Evolutionary conservation across 1,140 invertebrate species (phyloP).

Genomic region (Aphis gossypii): DNA sequence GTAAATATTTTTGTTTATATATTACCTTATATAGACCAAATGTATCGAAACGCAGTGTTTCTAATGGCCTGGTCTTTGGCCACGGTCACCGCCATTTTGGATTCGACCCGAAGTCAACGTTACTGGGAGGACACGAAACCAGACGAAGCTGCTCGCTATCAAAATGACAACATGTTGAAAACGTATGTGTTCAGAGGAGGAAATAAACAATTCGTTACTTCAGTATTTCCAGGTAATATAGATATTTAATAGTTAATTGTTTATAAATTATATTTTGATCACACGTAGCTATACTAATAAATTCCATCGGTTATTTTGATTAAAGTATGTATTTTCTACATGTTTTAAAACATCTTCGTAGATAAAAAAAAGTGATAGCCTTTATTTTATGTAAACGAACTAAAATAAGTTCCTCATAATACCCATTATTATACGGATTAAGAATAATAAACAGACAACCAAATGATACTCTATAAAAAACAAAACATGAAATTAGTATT

Average conservation of each 20-base stretch:
- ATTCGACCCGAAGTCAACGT: not conserved
- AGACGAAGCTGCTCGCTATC: not conserved
- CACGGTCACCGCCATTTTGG: constrained; percentile 44
- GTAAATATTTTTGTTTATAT: not conserved
- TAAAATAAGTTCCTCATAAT: not conserved
- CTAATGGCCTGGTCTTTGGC: constrained; percentile 38
- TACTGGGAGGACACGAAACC: constrained; percentile 27
- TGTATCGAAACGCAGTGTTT: constrained; percentile 37
- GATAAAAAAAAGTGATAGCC: not conserved
- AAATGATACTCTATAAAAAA: not conserved
- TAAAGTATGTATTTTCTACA: not conserved
- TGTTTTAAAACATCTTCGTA: not conserved
- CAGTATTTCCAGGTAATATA: constrained; percentile 24
- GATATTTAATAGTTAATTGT: not conserved
- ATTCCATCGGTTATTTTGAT: not conserved
- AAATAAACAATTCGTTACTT: constrained; percentile 49
- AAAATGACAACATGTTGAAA: not conserved
- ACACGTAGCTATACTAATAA: not conserved
- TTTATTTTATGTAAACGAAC: not conserved
- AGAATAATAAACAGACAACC: not conserved
- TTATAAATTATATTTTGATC: not conserved
- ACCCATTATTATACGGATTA: not conserved
- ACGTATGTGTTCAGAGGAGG: not conserved
- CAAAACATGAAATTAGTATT: not conserved
- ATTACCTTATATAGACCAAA: not conserved